Base-by-base conservation (phyloP, 2,888 invertebrate species). In the Oscheius onirici region DNA sequence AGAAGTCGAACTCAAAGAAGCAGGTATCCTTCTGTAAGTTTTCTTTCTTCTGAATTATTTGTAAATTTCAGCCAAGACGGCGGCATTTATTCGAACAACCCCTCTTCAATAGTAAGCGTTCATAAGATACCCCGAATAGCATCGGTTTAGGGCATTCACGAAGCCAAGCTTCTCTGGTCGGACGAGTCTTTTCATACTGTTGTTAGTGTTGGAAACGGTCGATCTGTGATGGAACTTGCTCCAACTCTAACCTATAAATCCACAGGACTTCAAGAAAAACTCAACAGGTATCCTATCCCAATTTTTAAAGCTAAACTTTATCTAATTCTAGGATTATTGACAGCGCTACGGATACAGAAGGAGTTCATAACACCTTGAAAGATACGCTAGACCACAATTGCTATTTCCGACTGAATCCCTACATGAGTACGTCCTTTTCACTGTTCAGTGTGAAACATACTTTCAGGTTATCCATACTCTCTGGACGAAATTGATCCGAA, bases 271-370 rank as follows among this genome's bases (percentile, higher is more conserved):
- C 76, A 76, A 49, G 73, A 78, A 43, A 83, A 83, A 65, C 44
- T 83, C 17, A 54, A 49, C 13, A 58, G 65, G 61, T 43, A 15
- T 11, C 28, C 11, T 22, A 15, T 26, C 10, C 55, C 11, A 15
- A 22, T 28, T 22, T 22, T n/a, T n/a, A n/a, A n/a, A 0, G 1
- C 17, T 49, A 17, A 3, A 49, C 15, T 20, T 17, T 17, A 10
- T 10, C 3, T 10, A n/a, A 24, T 55, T 55, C 11, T 26, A 71
- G 74, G 88, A 92, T 94, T 66, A 89, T 94, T 46, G 93, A 93
- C 87, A 93, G 93, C 77, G 94, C 94, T 6, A 94, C 94, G 0
- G 94, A 94, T 86, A 94, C 94, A 11, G 94, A 94, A 91, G 94
- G 92, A 80, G 93, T 94, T 5, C 93, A 94, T 87, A 91, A 91